Percentiles rank a stretch among this genome's conserved stretches.
These are phyloP conservation scores for Pardosa pseudoannulata DNA, from an alignment of 2,888 invertebrate genomes.

Conservation along the genomic window DNA sequence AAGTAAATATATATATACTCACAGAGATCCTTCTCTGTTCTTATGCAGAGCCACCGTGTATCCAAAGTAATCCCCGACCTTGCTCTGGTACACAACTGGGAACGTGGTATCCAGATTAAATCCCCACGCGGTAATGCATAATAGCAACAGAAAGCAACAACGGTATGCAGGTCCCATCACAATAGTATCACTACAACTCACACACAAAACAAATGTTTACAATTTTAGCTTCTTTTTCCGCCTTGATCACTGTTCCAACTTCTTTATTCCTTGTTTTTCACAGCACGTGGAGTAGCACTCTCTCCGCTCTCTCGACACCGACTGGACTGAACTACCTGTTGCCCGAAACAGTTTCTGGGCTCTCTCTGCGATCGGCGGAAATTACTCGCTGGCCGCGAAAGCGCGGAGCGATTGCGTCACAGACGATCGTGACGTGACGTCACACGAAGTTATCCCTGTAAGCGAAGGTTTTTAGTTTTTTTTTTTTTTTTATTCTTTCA, in stretches of 20 bases:
- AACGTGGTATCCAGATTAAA: conserved; percentile 51
- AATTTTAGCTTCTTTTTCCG: too few relatives aligned
- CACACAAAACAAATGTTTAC: too few relatives aligned
- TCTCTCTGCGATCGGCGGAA: not conserved
- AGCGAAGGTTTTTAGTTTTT: too few relatives aligned
- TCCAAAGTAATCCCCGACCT: conserved; percentile 55
- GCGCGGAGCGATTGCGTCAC: too few relatives aligned
- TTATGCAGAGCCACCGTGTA: conserved; percentile 50
- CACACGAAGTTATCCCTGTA: too few relatives aligned
- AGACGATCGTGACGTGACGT: not conserved
- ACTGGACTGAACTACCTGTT: not conserved
- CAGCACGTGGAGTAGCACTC: too few relatives aligned
- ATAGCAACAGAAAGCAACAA: not conserved
- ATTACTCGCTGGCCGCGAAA: not conserved
- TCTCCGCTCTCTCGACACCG: not conserved
- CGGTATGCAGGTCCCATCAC: not conserved
- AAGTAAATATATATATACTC: too few relatives aligned
- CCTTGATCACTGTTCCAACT: not conserved
- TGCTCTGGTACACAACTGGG: conserved; percentile 30
- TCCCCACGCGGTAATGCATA: too few relatives aligned
- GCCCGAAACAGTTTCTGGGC: not conserved
- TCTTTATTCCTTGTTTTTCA: too few relatives aligned
- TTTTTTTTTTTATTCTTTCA: not conserved
- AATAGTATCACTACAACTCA: not conserved
- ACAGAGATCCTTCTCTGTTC: conserved; percentile 56